Conservation (phyloP, 1,140 invertebrate species). For the Calosoma granatense region DNA sequence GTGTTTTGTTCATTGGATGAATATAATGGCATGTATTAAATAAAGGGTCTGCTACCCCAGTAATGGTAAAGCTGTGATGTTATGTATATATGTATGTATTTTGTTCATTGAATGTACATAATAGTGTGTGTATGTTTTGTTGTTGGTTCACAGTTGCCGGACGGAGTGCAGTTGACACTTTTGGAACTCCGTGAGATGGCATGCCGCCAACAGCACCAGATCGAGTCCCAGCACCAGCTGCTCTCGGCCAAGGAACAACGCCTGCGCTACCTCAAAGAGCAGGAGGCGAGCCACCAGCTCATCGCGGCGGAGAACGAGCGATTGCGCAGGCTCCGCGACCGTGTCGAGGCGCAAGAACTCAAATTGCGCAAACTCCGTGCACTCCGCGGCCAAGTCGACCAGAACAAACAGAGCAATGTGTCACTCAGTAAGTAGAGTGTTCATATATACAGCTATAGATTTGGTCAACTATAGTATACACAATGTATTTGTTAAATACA, state of each 20-base stretch:
- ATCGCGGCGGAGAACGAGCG: slow-evolving; percentile 81
- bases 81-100: background rate
- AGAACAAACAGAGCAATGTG: slow-evolving; percentile 81
- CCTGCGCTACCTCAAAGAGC: slow-evolving; percentile 86
- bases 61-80: too few relatives aligned
- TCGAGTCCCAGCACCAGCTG: slow-evolving; percentile 84
- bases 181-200: slow-evolving; percentile 94
- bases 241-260: slow-evolving; percentile 86
- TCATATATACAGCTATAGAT: background rate
- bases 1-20: too few relatives aligned
- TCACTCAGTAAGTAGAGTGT: slow-evolving; percentile 74
- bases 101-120: background rate
- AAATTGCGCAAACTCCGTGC: slow-evolving; percentile 83
- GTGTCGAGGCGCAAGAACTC: slow-evolving; percentile 87
- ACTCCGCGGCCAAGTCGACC: slow-evolving; percentile 82
- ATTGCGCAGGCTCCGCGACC: slow-evolving; percentile 73
- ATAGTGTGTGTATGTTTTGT: too few relatives aligned
- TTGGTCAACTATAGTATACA: too few relatives aligned
- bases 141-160: slow-evolving; percentile 61
- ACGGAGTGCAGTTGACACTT: slow-evolving; percentile 77
- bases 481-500: too few relatives aligned
- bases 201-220: slow-evolving; percentile 88
- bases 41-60: too few relatives aligned
- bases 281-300: slow-evolving; percentile 73
- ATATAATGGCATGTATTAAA: too few relatives aligned